These are phyloP conservation scores for Alca torda DNA, from an alignment of 2,797 vertebrate genomes.

Conservation along the genomic window DNA sequence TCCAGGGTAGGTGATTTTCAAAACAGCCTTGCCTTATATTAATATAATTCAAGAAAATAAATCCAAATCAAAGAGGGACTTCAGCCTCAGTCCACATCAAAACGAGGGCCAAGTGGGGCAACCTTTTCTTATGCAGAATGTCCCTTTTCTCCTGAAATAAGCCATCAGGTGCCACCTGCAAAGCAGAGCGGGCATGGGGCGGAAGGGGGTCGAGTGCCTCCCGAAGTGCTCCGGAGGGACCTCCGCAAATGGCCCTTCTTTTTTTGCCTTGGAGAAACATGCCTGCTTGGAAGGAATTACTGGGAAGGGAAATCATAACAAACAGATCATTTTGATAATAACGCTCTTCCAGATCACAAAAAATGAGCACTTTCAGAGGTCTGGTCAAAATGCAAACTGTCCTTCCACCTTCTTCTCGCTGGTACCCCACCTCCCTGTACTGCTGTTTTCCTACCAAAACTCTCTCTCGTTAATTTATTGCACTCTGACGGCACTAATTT, in stretches of 20 bases:
- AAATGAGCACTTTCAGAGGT: not conserved
- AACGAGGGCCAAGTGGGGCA: not conserved
- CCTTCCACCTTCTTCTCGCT: not conserved
- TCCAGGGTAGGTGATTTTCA: not conserved
- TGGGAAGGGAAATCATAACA: accelerated
- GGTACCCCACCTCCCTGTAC: not conserved
- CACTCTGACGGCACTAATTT: not conserved
- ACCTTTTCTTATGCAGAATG: not conserved
- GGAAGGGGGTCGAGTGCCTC: not conserved
- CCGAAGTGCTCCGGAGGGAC: accelerated
- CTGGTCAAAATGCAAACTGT: not conserved
- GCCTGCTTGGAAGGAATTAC: not conserved
- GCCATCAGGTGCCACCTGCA: not conserved
- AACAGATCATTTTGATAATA: not conserved
- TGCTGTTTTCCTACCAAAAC: not conserved
- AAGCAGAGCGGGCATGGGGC: not conserved
- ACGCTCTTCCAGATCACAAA: accelerated
- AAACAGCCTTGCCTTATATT: not conserved
- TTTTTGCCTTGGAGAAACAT: not conserved
- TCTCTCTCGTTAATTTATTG: not conserved
- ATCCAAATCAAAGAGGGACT: not conserved
- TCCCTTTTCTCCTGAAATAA: not conserved
- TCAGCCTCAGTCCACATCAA: not conserved
- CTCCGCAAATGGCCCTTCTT: not conserved
- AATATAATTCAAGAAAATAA: not conserved